Conservation (phyloP, 2,797 vertebrate species). For the Perodicticus potto region DNA sequence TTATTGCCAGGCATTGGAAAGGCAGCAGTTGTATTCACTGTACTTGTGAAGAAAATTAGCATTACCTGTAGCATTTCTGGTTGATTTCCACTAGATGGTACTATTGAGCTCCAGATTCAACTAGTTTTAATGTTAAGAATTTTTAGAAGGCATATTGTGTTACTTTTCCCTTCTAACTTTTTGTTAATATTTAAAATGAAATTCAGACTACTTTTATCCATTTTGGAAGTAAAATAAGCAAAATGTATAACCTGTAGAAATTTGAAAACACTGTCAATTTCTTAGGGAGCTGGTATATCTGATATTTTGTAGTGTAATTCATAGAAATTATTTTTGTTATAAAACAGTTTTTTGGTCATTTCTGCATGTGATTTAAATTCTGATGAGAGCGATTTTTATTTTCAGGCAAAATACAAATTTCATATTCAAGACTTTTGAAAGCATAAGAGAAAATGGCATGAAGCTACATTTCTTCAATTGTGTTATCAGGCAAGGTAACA, state of each 20-base stretch:
- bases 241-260: neutral
- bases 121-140: neutral
- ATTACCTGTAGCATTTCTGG: neutral
- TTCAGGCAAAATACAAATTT: slow-evolving; percentile 28
- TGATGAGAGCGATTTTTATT: neutral
- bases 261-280: slow-evolving; percentile 21
- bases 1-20: neutral
- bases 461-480: neutral
- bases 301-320: neutral
- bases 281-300: neutral
- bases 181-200: neutral
- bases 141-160: neutral
- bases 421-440: neutral
- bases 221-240: neutral
- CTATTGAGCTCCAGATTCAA: slow-evolving; percentile 48
- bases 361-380: neutral
- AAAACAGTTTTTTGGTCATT: neutral
- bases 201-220: neutral
- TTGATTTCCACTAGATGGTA: slow-evolving; percentile 71
- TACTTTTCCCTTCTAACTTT: neutral
- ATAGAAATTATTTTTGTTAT: neutral
- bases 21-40: neutral
- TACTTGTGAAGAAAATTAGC: neutral
- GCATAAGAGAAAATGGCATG: neutral
- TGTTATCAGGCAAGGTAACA: neutral